Base-by-base conservation (phyloP, 2,888 invertebrate genomes). In the Pteria penguin region DNA sequence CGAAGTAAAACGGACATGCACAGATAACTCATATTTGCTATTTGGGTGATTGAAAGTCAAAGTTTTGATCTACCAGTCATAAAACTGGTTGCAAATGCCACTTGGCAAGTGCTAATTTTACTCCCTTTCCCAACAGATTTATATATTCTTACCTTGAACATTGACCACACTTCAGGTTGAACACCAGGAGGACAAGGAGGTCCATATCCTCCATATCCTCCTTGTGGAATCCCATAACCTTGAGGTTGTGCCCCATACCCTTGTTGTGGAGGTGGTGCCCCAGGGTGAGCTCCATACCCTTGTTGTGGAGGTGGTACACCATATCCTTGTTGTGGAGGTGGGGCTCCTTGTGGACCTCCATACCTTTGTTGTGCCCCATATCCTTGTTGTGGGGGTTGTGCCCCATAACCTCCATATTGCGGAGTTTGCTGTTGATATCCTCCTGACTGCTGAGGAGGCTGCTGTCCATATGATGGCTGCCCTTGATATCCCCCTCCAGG, bases 71-170 rank as follows among this genome's bases (percentile, higher is more conserved):
- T 5, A 5, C 45, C 45, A 36, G 45, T 14, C 45, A 14, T 11
- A 11, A 36, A 36, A 36, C 5, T 36, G 45, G 45, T 36, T 14
- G 45, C 45, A 36, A 36, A 36, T 36, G 45, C 45, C 45, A 36
- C 45, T 36, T 5, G 45, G 45, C 5, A 14, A 36, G 14, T 36
- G 45, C 45, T 36, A 36, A 36, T 36, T 36, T 36, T 36, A 36
- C 45, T 36, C 45, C 45, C 45, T 36, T n/a, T n/a, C n/a, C n/a
- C n/a, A n/a, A n/a, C n/a, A n/a, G n/a, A n/a, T n/a, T n/a, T n/a
- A n/a, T n/a, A n/a, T n/a, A n/a, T n/a, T n/a, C n/a, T 73, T 75
- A 90, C 91, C 88, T 88, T 88, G 81, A 92, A 92, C 91, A 91
- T 91, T n/a, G 85, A 81, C 91, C 91, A 92, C 0, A 91, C 70